phyloP scores from a whole-genome alignment of 2,888 invertebrate species.

The Caenorhabditis plicata region DNA sequence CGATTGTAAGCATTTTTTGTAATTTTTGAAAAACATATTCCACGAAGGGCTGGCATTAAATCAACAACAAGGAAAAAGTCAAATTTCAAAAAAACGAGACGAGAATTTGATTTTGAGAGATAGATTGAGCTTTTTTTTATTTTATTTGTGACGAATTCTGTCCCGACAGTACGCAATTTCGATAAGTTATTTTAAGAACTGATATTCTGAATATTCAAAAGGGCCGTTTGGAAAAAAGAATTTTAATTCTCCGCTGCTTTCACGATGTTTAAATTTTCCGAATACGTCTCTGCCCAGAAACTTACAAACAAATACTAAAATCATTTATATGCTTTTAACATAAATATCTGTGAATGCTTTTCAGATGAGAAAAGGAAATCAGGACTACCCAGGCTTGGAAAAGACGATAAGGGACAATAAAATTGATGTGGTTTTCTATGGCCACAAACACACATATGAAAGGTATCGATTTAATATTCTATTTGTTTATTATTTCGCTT shows the following conservation, averaged over 20 bases:
- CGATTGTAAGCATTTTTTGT: too few species aligned
- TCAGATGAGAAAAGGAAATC: constrained; percentile 25
- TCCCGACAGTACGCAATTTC: not conserved
- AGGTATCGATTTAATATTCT: too few species aligned
- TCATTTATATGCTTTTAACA: not conserved
- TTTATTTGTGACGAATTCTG: not conserved
- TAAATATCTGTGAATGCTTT: constrained; percentile 1
- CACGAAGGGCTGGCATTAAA: too few species aligned
- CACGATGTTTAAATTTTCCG: not conserved
- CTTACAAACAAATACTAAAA: not conserved
- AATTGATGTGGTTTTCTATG: constrained; percentile 90
- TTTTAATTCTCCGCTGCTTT: not conserved
- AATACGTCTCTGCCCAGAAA: not conserved
- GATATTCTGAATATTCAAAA: not conserved
- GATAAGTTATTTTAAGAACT: not conserved
- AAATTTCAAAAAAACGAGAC: too few species aligned
- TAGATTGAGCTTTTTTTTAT: too few species aligned
- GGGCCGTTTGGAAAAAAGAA: not conserved
- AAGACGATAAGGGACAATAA: constrained; percentile 81
- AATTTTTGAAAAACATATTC: not conserved
- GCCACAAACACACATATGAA: constrained; percentile 96
- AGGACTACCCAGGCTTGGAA: constrained; percentile 73
- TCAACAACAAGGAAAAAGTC: too few species aligned
- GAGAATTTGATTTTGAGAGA: too few species aligned
- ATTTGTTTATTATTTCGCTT: too few species aligned